Conservation (phyloP, 2,888 invertebrate species). For the Nudaria mundana region DNA sequence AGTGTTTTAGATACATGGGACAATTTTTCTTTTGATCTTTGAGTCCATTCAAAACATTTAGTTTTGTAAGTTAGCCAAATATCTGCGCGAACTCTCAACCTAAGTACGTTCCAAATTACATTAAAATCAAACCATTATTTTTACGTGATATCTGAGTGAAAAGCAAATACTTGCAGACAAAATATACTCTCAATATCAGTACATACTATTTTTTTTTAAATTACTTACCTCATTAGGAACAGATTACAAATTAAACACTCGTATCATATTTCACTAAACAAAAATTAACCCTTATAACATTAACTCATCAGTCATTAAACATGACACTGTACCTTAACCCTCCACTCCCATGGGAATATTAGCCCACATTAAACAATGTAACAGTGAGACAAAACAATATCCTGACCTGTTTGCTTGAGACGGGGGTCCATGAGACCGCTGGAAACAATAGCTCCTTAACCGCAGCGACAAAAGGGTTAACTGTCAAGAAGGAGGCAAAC, state of each 20-base stretch:
- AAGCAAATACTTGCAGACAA: too few relatives aligned
- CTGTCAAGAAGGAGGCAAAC: conserved; percentile 40
- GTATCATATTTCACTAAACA: conserved; percentile 10
- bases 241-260: neutral
- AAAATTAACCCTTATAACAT: conserved; percentile 5
- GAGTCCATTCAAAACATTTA: too few relatives aligned
- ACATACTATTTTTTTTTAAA: neutral
- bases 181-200: neutral
- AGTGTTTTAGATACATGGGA: too few relatives aligned
- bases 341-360: conserved; percentile 57
- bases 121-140: too few relatives aligned
- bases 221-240: neutral
- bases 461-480: conserved; percentile 48
- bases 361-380: conserved; percentile 64
- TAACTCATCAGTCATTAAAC: conserved; percentile 14
- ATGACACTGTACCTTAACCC: conserved; percentile 16
- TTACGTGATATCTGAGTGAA: too few relatives aligned
- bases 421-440: conserved; percentile 56
- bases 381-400: conserved; percentile 40
- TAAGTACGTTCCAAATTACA: too few relatives aligned
- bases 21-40: too few relatives aligned
- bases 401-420: conserved; percentile 64
- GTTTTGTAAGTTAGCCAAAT: too few relatives aligned
- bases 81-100: too few relatives aligned
- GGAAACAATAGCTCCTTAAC: conserved; percentile 57